These are phyloP conservation scores for Erebia ligea DNA, from an alignment of 2,888 invertebrate species.

Conservation along the genomic window DNA sequence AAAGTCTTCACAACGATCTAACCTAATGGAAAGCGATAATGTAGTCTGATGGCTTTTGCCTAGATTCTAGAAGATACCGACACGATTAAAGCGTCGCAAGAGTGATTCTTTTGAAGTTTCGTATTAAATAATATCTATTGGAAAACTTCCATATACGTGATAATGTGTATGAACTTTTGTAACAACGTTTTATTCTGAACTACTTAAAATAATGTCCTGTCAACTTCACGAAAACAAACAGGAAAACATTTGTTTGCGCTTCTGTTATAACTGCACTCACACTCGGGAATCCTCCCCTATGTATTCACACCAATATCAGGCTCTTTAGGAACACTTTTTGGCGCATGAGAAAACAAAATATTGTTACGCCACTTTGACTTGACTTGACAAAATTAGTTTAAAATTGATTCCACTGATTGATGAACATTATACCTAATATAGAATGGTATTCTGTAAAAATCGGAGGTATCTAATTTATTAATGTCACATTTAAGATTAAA, in stretches of 20 bases:
- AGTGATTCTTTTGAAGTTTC: conserved; percentile 5
- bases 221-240: conserved; percentile 36
- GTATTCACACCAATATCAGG: background rate
- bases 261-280: conserved; percentile 32
- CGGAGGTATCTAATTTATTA: background rate
- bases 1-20: conserved; percentile 2
- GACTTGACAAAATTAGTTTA: conserved; percentile 10
- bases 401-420: background rate
- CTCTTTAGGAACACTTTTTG: background rate
- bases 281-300: conserved; percentile 23
- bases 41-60: conserved; percentile 5
- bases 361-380: conserved; percentile 11
- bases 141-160: background rate
- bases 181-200: conserved; percentile 20
- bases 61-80: background rate
- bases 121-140: conserved; percentile 16
- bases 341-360: conserved; percentile 12
- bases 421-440: too few relatives aligned
- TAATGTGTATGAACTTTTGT: conserved; percentile 16
- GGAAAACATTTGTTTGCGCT: conserved; percentile 41
- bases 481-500: background rate
- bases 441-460: too few relatives aligned
- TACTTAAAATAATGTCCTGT: conserved; percentile 33
- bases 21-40: conserved; percentile 19
- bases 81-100: conserved; percentile 11